phyloP scores from a whole-genome alignment of 2,888 invertebrate genomes.

The Mythimna vitellina region DNA sequence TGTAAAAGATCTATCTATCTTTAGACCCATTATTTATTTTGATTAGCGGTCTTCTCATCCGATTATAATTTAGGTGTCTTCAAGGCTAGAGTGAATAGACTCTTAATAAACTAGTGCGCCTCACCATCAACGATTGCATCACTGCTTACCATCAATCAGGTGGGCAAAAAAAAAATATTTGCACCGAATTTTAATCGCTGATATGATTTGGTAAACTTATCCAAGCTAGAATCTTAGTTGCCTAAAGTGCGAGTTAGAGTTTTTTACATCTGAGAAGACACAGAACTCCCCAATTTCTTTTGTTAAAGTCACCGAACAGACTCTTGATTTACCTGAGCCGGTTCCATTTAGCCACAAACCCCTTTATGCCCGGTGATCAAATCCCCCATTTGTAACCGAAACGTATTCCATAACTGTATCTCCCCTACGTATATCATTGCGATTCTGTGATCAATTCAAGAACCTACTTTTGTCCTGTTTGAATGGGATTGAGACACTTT shows the following conservation, averaged over 20 bases:
- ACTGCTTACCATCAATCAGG: no score
- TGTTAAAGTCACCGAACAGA: no score
- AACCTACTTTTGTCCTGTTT: conserved; percentile 6
- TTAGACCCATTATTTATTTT: no score
- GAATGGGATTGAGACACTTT: conserved; percentile 30
- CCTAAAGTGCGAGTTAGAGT: neutral
- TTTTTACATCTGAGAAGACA: neutral
- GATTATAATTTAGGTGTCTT: no score
- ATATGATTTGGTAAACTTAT: no score
- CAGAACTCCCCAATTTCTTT: neutral
- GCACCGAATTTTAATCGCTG: neutral
- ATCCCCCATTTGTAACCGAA: conserved; percentile 19
- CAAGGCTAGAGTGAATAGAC: no score
- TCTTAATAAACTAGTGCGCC: no score
- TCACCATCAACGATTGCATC: no score
- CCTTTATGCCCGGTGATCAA: conserved; percentile 8
- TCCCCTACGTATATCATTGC: conserved; percentile 26
- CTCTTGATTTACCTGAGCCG: conserved; percentile 15
- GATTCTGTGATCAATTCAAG: conserved; percentile 23
- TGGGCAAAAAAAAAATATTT: no score
- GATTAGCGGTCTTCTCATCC: no score
- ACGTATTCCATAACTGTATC: conserved; percentile 32
- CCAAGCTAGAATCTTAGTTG: neutral
- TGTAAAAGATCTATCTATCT: no score
- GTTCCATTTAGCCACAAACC: neutral